Base-by-base conservation (phyloP, 2,113 vertebrate genomes). In the Upupa epops region DNA sequence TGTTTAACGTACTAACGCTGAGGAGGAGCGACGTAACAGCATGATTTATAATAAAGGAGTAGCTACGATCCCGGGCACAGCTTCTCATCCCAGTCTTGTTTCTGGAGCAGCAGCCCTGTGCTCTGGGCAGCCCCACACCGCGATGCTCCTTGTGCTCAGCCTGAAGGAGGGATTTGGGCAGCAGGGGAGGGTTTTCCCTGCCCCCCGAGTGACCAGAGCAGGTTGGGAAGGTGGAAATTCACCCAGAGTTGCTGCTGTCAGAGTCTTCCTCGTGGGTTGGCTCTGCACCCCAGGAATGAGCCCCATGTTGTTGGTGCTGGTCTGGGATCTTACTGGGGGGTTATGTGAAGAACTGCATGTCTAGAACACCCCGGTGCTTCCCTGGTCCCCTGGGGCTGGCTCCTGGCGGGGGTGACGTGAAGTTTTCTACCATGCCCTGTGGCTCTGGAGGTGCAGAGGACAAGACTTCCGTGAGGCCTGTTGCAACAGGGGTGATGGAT, bases 31-130 rank as follows among this genome's bases (percentile, higher is more conserved):
- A 86, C 89, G 13, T 92, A 94, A 94, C 31, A 31, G 91, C 96
- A 95, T 96, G 95, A 95, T 86, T 73, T 96, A 95, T 96, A 97
- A 96, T 97, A 96, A 97, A 97, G 91, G 92, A 96, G 91, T 96
- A 96, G 93, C 94, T 96, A 93, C 76, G 13, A 96, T 36, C 92
- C 91, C 16, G 25, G 84, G 88, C 11, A 6, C 83, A 82, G 90
- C 80, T 69, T 49, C 86, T 94, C 76, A 28, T 90, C 70, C 80
- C 45, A 17, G 24, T 59, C 6, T 25, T 80, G 59, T 94, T 86
- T 65, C 73, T 71, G 2, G 0, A 49, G 32, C 1, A 3, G 25
- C 10, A 2, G 72, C 31, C 26, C 36, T 2, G 3, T 25, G 49
- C 22, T 21, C 28, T 18, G 59, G 51, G 26, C 40, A 52, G 37